A percentile compares a stretch with the other conserved stretches of the same genome.
Conservation (phyloP, 2,888 invertebrate species). For the Spodoptera picta region DNA sequence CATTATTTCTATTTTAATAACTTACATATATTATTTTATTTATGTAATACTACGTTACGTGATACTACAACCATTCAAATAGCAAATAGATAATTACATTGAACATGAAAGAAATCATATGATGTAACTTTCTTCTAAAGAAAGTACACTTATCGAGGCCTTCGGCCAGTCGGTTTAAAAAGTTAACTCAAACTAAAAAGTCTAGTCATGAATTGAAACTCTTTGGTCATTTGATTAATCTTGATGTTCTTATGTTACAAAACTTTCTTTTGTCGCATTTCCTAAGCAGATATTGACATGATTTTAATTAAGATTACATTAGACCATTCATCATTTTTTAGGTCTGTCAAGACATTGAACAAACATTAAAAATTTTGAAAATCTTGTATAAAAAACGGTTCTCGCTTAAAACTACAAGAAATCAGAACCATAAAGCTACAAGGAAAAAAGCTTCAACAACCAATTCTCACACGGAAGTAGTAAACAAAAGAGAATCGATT, state of each 20-base stretch:
- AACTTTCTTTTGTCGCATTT: slow-evolving; percentile 33
- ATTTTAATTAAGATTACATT: slow-evolving; percentile 11
- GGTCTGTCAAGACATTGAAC: slow-evolving; percentile 7
- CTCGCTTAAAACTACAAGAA: slow-evolving; percentile 12
- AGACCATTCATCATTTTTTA: neutral
- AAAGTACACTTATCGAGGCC: too few relatives aligned
- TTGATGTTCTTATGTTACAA: slow-evolving; percentile 3
- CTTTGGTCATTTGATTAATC: slow-evolving; percentile 20
- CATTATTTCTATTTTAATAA: too few relatives aligned
- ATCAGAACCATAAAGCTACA: slow-evolving; percentile 14
- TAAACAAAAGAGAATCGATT: slow-evolving; percentile 46
- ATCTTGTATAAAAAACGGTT: slow-evolving; percentile 1
- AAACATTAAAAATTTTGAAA: neutral
- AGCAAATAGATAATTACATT: too few relatives aligned
- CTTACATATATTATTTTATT: too few relatives aligned
- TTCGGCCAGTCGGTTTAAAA: too few relatives aligned
- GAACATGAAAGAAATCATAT: too few relatives aligned
- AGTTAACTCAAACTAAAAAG: too few relatives aligned
- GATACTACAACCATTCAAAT: too few relatives aligned
- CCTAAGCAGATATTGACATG: slow-evolving; percentile 8
- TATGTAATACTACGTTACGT: too few relatives aligned
- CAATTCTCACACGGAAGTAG: slow-evolving; percentile 51
- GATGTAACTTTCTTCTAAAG: too few relatives aligned
- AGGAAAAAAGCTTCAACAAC: slow-evolving; percentile 21
- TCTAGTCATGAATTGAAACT: too few relatives aligned